phyloP scores from a whole-genome alignment of 2,797 vertebrate genomes.

The Urocyon cinereoargenteus region DNA sequence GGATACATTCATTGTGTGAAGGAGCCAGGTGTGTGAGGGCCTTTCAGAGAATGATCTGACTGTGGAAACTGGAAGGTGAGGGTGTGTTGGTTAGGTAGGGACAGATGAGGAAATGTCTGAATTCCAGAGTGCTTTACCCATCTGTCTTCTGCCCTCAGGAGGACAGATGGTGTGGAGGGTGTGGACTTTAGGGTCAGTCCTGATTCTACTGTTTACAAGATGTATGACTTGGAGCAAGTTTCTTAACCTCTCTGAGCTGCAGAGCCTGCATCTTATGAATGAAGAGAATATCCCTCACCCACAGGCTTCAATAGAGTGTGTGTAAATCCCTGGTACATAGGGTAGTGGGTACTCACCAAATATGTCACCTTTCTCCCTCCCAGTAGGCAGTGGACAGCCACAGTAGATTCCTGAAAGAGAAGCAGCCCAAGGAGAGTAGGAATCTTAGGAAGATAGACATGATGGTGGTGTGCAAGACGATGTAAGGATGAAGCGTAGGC shows the following conservation, averaged over 20 bases:
- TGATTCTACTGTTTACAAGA: neutral
- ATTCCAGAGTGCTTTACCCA: neutral
- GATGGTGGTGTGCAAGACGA: neutral
- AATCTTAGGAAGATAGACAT: neutral
- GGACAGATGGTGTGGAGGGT: neutral
- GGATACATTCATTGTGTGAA: neutral
- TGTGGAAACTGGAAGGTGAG: neutral
- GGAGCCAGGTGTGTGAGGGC: neutral
- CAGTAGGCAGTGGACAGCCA: neutral
- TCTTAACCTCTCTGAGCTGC: neutral
- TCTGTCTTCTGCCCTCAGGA: too few relatives aligned
- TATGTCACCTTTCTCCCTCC: neutral
- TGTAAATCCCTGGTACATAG: fast-evolving
- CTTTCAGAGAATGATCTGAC: neutral
- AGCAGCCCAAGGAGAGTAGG: neutral
- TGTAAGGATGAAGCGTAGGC: neutral
- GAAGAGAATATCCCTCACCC: neutral
- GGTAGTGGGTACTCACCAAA: neutral
- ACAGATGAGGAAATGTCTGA: neutral
- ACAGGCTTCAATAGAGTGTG: neutral
- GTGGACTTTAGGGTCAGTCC: neutral
- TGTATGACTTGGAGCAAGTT: neutral
- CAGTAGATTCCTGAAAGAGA: neutral
- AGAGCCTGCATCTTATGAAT: neutral
- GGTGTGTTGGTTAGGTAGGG: neutral